phyloP scores from a whole-genome alignment of 2,888 invertebrate genomes.

The Barypeithes pellucidus region DNA sequence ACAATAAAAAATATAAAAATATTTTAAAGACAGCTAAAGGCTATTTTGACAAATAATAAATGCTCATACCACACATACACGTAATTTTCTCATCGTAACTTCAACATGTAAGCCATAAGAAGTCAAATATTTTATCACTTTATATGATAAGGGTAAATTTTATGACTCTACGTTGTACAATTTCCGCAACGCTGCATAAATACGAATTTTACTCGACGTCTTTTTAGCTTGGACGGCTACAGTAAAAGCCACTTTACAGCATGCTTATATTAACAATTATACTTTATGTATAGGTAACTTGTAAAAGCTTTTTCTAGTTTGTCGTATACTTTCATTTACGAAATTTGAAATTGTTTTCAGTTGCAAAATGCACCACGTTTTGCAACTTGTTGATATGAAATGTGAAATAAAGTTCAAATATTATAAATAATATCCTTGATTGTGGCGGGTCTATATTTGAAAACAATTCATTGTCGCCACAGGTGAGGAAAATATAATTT shows the following conservation, averaged over 20 bases:
- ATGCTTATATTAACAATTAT: slow-evolving; percentile 11
- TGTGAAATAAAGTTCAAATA: too few relatives aligned
- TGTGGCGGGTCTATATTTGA: too few relatives aligned
- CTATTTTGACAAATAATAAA: background rate
- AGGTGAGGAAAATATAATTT: too few relatives aligned
- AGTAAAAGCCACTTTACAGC: slow-evolving; percentile 14
- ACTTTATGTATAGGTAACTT: background rate
- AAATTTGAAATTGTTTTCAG: background rate
- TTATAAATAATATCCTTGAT: too few relatives aligned
- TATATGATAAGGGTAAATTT: slow-evolving; percentile 40
- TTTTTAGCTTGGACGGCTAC: background rate
- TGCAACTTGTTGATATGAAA: too few relatives aligned
- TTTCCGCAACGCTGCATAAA: slow-evolving; percentile 32
- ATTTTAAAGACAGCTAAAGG: background rate
- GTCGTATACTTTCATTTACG: background rate
- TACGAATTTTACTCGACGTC: slow-evolving; percentile 30
- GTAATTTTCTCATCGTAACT: slow-evolving; percentile 1
- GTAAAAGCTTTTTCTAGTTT: slow-evolving; percentile 4
- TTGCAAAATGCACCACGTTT: too few relatives aligned
- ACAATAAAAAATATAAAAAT: background rate
- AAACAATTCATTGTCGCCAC: too few relatives aligned
- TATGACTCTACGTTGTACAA: slow-evolving; percentile 31
- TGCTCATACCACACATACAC: background rate
- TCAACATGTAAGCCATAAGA: slow-evolving; percentile 15
- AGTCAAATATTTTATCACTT: slow-evolving; percentile 33